A percentile compares a stretch with the other conserved stretches of the same genome.
Conservation (phyloP, 2,888 invertebrate genomes). For the Sesia apiformis region DNA sequence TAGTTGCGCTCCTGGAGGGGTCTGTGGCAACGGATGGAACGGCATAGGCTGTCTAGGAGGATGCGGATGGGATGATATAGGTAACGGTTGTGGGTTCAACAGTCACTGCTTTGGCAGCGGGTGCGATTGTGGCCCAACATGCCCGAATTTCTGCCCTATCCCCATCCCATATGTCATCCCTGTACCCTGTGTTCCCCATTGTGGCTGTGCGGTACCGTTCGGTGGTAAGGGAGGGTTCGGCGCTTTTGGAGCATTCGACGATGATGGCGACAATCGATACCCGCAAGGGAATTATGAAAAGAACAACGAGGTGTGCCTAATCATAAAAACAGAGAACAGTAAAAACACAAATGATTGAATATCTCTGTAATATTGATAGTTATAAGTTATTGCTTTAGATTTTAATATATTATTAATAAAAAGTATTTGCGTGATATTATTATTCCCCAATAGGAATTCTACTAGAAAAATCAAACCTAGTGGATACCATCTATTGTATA, state of each 20-base stretch:
- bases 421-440: too few relatives aligned
- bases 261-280: neutral
- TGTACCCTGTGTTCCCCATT: neutral
- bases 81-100: constrained; percentile 1
- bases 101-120: constrained; percentile 1
- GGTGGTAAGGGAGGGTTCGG: neutral
- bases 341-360: neutral
- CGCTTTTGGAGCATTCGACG: neutral
- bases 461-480: too few relatives aligned
- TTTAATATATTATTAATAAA: too few relatives aligned
- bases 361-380: neutral
- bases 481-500: too few relatives aligned
- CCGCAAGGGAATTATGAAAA: neutral
- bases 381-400: too few relatives aligned
- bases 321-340: neutral
- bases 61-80: neutral
- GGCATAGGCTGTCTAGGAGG: neutral
- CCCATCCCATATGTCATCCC: constrained; percentile 1
- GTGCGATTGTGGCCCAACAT: constrained; percentile 1
- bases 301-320: neutral
- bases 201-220: neutral
- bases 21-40: neutral
- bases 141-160: constrained; percentile 8
- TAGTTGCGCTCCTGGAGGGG: constrained; percentile 5
- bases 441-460: too few relatives aligned